These are phyloP conservation scores for Prosapia bicincta DNA, from an alignment of 2,888 invertebrate genomes.

Conservation along the genomic window DNA sequence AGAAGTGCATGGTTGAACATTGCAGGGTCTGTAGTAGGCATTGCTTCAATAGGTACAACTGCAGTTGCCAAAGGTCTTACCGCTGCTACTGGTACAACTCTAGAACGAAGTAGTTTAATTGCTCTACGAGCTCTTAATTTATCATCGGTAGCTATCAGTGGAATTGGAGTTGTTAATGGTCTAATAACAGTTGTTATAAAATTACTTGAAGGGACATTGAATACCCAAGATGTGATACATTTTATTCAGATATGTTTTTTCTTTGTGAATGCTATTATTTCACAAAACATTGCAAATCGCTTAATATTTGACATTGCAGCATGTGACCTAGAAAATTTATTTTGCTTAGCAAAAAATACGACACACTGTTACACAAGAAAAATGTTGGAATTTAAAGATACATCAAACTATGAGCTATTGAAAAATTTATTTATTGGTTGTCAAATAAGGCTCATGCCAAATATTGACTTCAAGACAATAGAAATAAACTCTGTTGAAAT, in stretches of 20 bases:
- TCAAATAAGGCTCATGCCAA: conserved; percentile 9
- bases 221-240: conserved; percentile 18
- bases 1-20: conserved; percentile 25
- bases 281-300: conserved; percentile 16
- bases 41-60: conserved; percentile 25
- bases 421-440: conserved; percentile 15
- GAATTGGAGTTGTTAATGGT: conserved; percentile 24
- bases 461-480: conserved; percentile 20
- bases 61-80: conserved; percentile 21
- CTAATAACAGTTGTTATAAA: conserved; percentile 25
- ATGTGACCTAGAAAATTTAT: conserved; percentile 22
- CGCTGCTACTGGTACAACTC: conserved; percentile 12
- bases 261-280: conserved; percentile 24
- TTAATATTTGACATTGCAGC: conserved; percentile 24
- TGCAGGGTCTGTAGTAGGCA: conserved; percentile 19
- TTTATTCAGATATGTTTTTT: conserved; percentile 26
- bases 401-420: conserved; percentile 14
- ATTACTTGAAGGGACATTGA: conserved; percentile 20
- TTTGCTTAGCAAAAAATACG: conserved; percentile 19
- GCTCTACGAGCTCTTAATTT: conserved; percentile 24
- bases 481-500: neutral
- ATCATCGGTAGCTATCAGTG: conserved; percentile 25
- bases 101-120: conserved; percentile 13
- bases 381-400: conserved; percentile 20
- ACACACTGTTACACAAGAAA: conserved; percentile 12